Evolutionary conservation across 2,888 invertebrate genomes (phyloP), one percentile per base, ranked within the genome.

Genomic region (Pachliopta kotzebuea): DNA sequence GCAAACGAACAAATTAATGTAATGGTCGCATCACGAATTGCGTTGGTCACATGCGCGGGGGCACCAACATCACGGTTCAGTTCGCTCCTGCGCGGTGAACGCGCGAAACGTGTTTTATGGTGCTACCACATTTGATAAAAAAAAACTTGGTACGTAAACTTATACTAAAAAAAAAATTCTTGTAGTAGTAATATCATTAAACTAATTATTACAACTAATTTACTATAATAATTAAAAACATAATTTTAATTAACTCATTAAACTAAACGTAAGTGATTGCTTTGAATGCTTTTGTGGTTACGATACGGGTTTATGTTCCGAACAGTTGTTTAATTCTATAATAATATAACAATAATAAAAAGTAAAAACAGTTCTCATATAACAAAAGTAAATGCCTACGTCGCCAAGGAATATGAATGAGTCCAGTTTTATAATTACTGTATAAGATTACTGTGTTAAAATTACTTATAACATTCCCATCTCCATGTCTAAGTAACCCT

Each of bases 11-110:
- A 75, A 73, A 76, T 77, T 70, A 68, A 65, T 63, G 57, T 79
- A 82, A 83, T 79, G 79, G 78, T 77, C 82, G 75, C 79, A 80
- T 85, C 84, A 83, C 82, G 85, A 84, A 84, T 63, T 61, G 64
- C 59, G 66, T 66, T 67, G 78, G 82, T 89, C 90, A 90, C 90
- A 88, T 89, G 89, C 73, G 78, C 78, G 75, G 80, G 69, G 76
- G 79, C 80, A 84, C 88, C 89, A 89, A 73, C 78, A 75, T 77
- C 72, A 75, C 72, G 69, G 73, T 72, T 79, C 84, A 88, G 88
- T 90, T 78, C 71, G 74, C 77, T 75, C 72, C 74, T 75, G 88
- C 87, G 89, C 88, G 87, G 76, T 69, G 71, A 70, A 69, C 84
- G 90, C 85, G 89, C 75, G 45, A 60, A 74, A 85, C 89, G 88